Conservation (phyloP, 92 coral and sea anemone species). For the Palythoa caribaeorum region DNA sequence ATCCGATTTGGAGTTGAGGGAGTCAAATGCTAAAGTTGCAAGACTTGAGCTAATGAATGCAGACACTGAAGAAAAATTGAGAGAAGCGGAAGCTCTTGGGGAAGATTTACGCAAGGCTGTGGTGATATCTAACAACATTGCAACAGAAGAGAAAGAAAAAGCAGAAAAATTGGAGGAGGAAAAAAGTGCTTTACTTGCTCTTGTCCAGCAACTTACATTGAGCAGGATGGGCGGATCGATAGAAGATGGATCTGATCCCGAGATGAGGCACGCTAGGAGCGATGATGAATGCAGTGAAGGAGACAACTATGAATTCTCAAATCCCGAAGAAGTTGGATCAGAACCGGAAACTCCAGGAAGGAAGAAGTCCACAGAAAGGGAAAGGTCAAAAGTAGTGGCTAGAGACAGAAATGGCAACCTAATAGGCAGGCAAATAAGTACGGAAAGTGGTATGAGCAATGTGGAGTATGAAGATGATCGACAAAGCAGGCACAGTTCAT, state of each 20-base stretch:
- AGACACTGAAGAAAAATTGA: slow-evolving; percentile 82
- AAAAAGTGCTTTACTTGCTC: slow-evolving; percentile 45
- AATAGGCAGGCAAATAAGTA: slow-evolving; percentile 32
- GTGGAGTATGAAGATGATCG: slow-evolving; percentile 34
- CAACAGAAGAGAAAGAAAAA: slow-evolving; percentile 83
- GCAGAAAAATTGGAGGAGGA: slow-evolving; percentile 63
- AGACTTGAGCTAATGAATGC: slow-evolving; percentile 78
- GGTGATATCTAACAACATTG: slow-evolving; percentile 78
- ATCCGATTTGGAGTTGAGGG: slow-evolving; percentile 81
- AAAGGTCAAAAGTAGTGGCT: slow-evolving; percentile 13
- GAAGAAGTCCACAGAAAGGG: not conserved
- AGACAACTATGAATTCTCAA: not conserved
- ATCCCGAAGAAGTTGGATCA: not conserved
- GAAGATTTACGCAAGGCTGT: slow-evolving; percentile 88
- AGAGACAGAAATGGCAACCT: slow-evolving; percentile 36
- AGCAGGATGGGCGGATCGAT: slow-evolving; percentile 15
- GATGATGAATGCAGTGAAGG: not conserved
- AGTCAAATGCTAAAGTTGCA: slow-evolving; percentile 82
- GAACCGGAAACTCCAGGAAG: not conserved
- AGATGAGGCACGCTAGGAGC: too few species aligned
- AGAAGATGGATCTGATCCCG: not conserved
- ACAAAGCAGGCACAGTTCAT: slow-evolving; percentile 46
- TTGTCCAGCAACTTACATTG: slow-evolving; percentile 28
- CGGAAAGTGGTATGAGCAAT: slow-evolving; percentile 33
- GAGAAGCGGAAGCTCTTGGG: slow-evolving; percentile 71